These are phyloP conservation scores for Drosophila parthenogenetica DNA, from an alignment of 2,888 invertebrate genomes.

Conservation along the genomic window DNA sequence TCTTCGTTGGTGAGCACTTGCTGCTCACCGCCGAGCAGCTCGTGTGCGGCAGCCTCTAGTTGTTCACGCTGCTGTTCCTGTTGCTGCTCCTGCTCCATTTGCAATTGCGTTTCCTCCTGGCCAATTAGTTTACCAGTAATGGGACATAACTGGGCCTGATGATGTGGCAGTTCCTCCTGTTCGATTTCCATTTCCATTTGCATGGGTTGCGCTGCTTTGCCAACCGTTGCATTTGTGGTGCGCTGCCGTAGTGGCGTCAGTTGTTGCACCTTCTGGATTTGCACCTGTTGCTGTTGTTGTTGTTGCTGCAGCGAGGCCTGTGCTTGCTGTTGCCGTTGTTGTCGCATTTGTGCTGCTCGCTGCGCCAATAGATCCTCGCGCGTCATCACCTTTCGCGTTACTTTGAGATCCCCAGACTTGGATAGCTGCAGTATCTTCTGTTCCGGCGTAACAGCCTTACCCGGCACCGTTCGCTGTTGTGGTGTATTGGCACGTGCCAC, in stretches of 20 bases:
- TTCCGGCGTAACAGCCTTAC: slow-evolving; percentile 83
- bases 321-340: slow-evolving; percentile 68
- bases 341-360: slow-evolving; percentile 69
- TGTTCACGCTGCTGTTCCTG: slow-evolving; percentile 77
- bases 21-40: slow-evolving; percentile 81
- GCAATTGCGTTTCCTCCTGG: slow-evolving; percentile 86
- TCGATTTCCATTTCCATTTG: slow-evolving; percentile 62
- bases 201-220: slow-evolving; percentile 77
- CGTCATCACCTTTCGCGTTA: slow-evolving; percentile 85
- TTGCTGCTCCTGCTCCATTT: slow-evolving; percentile 76
- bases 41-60: slow-evolving; percentile 77
- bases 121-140: slow-evolving; percentile 87
- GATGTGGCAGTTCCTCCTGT: slow-evolving; percentile 76
- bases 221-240: slow-evolving; percentile 82
- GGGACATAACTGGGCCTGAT: slow-evolving; percentile 88
- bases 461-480: slow-evolving; percentile 34
- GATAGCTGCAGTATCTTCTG: slow-evolving; percentile 86
- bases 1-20: slow-evolving; percentile 86
- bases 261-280: slow-evolving; percentile 85
- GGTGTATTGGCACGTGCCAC: slow-evolving; percentile 62
- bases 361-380: slow-evolving; percentile 79
- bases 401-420: slow-evolving; percentile 86
- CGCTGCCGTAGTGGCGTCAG: slow-evolving; percentile 85
- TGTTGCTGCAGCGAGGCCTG: slow-evolving; percentile 63
- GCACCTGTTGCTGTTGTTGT: slow-evolving; percentile 52